These are phyloP conservation scores for Rhamphomyia laevipes DNA, from an alignment of 2,888 invertebrate species.

Conservation along the genomic window DNA sequence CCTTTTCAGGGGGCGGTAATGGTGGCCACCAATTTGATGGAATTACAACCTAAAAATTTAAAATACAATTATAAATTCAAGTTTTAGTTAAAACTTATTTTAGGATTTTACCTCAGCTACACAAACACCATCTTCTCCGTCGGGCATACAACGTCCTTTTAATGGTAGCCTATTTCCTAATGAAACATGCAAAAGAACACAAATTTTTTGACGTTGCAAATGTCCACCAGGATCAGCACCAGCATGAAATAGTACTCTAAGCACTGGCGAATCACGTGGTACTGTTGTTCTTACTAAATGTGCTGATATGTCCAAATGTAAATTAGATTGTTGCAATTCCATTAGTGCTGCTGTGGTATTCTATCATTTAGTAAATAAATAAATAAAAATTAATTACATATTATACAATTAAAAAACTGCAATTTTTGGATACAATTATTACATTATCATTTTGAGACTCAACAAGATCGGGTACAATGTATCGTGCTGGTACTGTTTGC, in stretches of 20 bases:
- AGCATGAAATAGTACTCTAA: conserved; percentile 86
- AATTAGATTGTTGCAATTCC: conserved; percentile 54
- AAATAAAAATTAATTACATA: conserved; percentile 21
- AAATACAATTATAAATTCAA: not conserved
- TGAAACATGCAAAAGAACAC: conserved; percentile 67
- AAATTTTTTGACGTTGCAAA: conserved; percentile 65
- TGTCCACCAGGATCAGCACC: conserved; percentile 75
- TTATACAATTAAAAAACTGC: conserved; percentile 11
- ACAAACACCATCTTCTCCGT: conserved; percentile 86
- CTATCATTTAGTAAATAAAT: conserved; percentile 19
- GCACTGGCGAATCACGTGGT: conserved; percentile 79
- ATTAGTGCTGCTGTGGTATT: conserved; percentile 46
- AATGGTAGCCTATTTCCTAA: conserved; percentile 49
- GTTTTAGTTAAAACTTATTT: conserved; percentile 1
- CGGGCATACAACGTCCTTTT: conserved; percentile 86
- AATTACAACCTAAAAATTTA: conserved; percentile 48
- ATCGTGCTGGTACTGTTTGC: conserved; percentile 80
- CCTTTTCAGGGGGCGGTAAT: conserved; percentile 49
- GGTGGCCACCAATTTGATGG: conserved; percentile 90
- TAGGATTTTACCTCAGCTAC: conserved; percentile 60
- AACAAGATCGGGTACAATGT: conserved; percentile 74
- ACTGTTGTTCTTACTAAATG: conserved; percentile 82
- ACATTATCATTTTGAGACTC: conserved; percentile 42
- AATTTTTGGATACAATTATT: conserved; percentile 9
- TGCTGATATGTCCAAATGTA: conserved; percentile 82